Conservation (phyloP, 1,140 invertebrate species). For the Sarcophaga bullata region DNA sequence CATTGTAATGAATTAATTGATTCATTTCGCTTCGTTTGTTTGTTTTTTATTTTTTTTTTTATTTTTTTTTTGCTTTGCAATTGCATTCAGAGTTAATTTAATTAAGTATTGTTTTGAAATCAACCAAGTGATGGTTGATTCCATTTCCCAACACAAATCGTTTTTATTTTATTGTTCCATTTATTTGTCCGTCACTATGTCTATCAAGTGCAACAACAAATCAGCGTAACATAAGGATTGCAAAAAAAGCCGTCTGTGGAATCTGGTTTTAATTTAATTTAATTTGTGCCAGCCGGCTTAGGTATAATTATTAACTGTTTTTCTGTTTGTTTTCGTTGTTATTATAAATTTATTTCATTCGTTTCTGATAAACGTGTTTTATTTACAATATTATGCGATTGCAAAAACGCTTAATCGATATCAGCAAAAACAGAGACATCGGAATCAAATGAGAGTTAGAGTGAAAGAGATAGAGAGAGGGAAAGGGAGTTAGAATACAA, state of each 20-base stretch:
- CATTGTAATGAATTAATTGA: not conserved
- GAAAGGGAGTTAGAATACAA: not conserved
- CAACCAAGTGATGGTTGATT: constrained; percentile 7
- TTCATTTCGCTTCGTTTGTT: not conserved
- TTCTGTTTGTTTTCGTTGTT: not conserved
- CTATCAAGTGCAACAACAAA: no score
- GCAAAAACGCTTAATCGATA: no score
- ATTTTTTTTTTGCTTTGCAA: not conserved
- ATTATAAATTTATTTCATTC: not conserved
- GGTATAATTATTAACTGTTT: not conserved
- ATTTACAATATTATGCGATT: not conserved
- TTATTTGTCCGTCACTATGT: not conserved
- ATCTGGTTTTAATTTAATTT: constrained; percentile 16
- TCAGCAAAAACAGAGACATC: no score
- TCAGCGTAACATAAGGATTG: no score
- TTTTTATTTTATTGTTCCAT: not conserved
- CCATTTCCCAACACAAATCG: not conserved
- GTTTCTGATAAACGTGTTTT: constrained; percentile 5
- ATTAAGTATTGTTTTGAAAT: not conserved
- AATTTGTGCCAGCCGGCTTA: not conserved
- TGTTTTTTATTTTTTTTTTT: constrained; percentile 2
- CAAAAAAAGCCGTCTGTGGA: not conserved
- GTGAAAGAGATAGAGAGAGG: no score
- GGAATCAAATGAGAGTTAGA: no score
- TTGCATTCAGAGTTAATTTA: constrained; percentile 32